Percentiles rank a stretch among this genome's conserved stretches.
Evolutionary conservation across 2,888 invertebrate species (phyloP).

Genomic region (Empis livida): DNA sequence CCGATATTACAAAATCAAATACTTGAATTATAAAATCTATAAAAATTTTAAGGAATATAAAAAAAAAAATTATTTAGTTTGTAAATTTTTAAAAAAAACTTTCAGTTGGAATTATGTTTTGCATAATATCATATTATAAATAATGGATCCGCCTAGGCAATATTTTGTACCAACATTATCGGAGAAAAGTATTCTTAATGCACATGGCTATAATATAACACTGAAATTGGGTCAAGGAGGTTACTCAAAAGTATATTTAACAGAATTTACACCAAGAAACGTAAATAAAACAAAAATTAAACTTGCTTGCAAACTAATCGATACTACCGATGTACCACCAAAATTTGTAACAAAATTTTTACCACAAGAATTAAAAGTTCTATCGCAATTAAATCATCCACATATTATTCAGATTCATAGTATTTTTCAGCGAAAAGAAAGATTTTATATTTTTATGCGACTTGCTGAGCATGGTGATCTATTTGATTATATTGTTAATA

Average conservation of each 20-base stretch:
- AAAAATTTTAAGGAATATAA: no score
- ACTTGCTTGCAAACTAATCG: slow-evolving; percentile 63
- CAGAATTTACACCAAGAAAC: slow-evolving; percentile 8
- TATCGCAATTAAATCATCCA: slow-evolving; percentile 62
- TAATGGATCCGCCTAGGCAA: no score
- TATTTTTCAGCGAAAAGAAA: slow-evolving; percentile 54
- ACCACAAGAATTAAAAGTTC: slow-evolving; percentile 66
- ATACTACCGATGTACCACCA: slow-evolving; percentile 55
- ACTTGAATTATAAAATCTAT: no score
- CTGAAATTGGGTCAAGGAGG: slow-evolving; percentile 62
- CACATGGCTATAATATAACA: slow-evolving; percentile 50
- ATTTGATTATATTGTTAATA: slow-evolving; percentile 54
- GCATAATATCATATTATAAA: no score
- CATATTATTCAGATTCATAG: slow-evolving; percentile 66
- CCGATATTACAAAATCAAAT: no score
- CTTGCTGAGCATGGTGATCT: slow-evolving; percentile 69
- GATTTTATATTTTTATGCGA: slow-evolving; percentile 66
- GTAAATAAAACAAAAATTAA: slow-evolving; percentile 23
- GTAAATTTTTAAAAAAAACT: no score
- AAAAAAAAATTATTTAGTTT: no score
- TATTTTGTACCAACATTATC: slow-evolving; percentile 25
- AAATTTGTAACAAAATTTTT: slow-evolving; percentile 71
- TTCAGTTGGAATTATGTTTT: no score
- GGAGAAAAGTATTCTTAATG: slow-evolving; percentile 47
- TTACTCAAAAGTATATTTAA: slow-evolving; percentile 51